These are phyloP conservation scores for Lasioglossum malachurum DNA, from an alignment of 2,888 invertebrate species.

Conservation along the genomic window DNA sequence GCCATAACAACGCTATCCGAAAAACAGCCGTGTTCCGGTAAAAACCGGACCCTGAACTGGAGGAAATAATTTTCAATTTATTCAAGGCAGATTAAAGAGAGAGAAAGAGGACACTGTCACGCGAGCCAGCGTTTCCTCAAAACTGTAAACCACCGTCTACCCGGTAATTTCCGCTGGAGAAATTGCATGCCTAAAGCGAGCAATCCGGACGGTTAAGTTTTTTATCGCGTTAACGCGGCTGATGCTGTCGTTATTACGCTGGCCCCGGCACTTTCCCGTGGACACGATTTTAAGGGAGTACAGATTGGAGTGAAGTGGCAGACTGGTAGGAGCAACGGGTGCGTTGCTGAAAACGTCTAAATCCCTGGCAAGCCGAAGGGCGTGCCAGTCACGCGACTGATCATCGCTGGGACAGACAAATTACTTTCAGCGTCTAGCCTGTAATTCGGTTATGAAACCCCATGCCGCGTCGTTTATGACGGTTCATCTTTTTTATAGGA, in stretches of 20 bases:
- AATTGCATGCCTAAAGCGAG: conserved; percentile 60
- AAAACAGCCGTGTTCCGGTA: background rate
- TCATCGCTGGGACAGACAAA: conserved; percentile 41
- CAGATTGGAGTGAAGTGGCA: too few relatives aligned
- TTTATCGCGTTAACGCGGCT: conserved; percentile 51
- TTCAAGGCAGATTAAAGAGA: conserved; percentile 35
- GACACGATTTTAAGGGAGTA: conserved; percentile 22
- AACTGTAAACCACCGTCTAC: conserved; percentile 50
- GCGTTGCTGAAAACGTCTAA: conserved; percentile 52
- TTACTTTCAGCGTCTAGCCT: conserved; percentile 28
- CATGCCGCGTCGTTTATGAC: background rate
- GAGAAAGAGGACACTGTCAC: conserved; percentile 15
- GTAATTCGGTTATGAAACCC: conserved; percentile 19
- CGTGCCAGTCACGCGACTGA: conserved; percentile 57
- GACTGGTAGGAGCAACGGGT: background rate
- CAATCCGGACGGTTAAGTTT: conserved; percentile 49
- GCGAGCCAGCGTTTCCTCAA: conserved; percentile 49
- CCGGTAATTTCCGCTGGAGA: conserved; percentile 48
- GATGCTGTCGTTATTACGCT: conserved; percentile 41
- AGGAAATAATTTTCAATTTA: conserved; percentile 53
- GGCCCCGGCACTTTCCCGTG: conserved; percentile 15
- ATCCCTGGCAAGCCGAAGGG: conserved; percentile 44
- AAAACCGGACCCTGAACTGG: background rate
- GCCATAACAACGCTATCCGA: background rate
- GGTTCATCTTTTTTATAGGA: conserved; percentile 16